Evolutionary conservation across 2,113 vertebrate species (phyloP), one percentile per base, ranked within the genome.

Genomic region (Gnathonemus echidnorhynchus): DNA sequence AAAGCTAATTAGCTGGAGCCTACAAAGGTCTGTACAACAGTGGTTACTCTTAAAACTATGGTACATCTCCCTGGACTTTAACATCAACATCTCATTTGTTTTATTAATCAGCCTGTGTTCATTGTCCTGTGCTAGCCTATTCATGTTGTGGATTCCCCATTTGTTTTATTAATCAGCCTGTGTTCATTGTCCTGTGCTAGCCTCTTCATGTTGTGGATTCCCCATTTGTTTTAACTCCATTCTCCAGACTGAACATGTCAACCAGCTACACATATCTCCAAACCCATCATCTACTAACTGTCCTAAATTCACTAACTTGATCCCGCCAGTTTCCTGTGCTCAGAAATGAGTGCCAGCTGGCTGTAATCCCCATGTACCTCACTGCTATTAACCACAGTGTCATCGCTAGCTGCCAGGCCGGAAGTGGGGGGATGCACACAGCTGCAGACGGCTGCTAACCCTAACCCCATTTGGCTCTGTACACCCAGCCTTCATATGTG

Each of bases 251-350:
- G 42, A 62, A 62, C 87, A 35, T 49, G 89, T 88, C 83, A 89
- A 91, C 77, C 53, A 58, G 80, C 39, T 31, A 31, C 83, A 35
- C 88, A 58, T 86, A 92, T 93, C 90, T 84, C 92, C 92, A n/a
- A 88, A 88, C 92, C 89, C 85, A 83, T 95, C 94, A 95, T 95
- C 94, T 91, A 48, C 89, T 89, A 66, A 88, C 91, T 89, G 90
- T 58, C 92, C 93, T 88, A 90, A 95, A 93, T 94, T 92, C 70
- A 91, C 89, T 90, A 90, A 92, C 85, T 48, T 88, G 89, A 91
- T 91, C 92, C 86, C 84, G 91, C 89, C 86, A 48, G 56, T 90
- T 77, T 89, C 66, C 88, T 58, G 53, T 58, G 24, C 66, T 48
- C 56, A 5, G 42, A 89, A 58, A 77, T 24, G 21, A 87, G 74